Conservation (phyloP, 2,113 vertebrate genomes). For the Antigone vipio region DNA sequence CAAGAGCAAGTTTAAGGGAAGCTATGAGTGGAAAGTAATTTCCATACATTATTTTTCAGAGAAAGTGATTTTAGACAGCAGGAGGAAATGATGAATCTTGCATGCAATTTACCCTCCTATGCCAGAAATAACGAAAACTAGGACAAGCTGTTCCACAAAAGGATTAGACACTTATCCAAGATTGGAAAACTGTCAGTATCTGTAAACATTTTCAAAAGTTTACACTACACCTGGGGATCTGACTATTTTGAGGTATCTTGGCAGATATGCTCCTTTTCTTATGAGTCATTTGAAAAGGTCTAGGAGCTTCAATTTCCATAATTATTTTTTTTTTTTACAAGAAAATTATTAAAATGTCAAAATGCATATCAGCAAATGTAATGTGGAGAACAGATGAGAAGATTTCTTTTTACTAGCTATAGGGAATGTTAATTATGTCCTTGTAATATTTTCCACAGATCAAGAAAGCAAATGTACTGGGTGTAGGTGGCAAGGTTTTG, state of each 20-base stretch:
- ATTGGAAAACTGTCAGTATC: conserved; percentile 13
- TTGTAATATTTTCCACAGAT: not conserved
- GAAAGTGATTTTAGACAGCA: not conserved
- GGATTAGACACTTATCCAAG: conserved; percentile 2
- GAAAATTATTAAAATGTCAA: not conserved
- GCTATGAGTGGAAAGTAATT: conserved; percentile 16
- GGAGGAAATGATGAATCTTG: conserved; percentile 28
- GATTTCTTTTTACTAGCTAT: not conserved
- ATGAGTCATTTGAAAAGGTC: not conserved
- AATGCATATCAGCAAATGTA: not conserved
- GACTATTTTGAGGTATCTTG: not conserved
- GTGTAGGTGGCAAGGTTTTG: not conserved
- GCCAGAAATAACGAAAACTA: conserved; percentile 22
- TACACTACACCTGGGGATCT: not conserved
- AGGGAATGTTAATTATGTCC: not conserved
- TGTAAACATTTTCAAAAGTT: conserved; percentile 33
- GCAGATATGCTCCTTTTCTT: not conserved
- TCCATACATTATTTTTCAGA: conserved; percentile 32
- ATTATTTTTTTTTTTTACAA: not conserved
- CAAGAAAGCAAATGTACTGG: not conserved
- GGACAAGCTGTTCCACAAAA: not conserved
- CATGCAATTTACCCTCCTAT: conserved; percentile 3
- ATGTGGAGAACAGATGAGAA: not conserved
- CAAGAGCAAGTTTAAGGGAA: not conserved
- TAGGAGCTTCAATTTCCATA: not conserved